Base-by-base conservation (phyloP, 2,113 vertebrate genomes). In the Collichthys lucidus region DNA sequence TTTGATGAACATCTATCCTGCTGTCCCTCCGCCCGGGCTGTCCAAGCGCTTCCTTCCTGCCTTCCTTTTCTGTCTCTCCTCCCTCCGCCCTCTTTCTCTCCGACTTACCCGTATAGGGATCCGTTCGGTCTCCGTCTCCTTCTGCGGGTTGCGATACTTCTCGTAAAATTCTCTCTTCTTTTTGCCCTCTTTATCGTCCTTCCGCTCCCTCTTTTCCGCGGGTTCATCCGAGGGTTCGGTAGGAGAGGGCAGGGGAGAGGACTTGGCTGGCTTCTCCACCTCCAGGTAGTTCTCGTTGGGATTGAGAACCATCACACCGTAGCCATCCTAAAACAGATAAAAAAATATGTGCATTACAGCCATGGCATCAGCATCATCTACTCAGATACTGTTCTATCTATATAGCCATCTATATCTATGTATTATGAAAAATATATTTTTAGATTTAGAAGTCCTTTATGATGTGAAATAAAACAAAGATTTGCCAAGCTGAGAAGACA, bases 221-320 rank as follows among this genome's bases (percentile, higher is more conserved):
- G 98, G 98, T 93, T 99, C 98, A 80, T 97, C 98, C 17, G 93
- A 93, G 76, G 93, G 92, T 86, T 99, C 97, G 19, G 96, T 94
- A 47, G 96, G 94, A 77, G 96, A 95, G 47, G 82, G 91, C 35
- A 95, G 94, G 64, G 94, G 83, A 44, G 84, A 83, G 40, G 72
- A 89, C 75, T 89, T 93, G 83, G 95, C 95, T 31, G 94, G 94
- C 92, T 97, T 98, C 93, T 98, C 98, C 89, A 99, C 94, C 94
- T 99, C 97, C 91, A 98, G 96, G 94, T 96, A 97, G 95, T 99
- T 99, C 95, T 98, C 97, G 79, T 99, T 99, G 89, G 98, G 97
- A 95, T 99, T 99, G 91, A 99, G 94, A 77, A 99, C 97, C 91
- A 99, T 97, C 88, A 99, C 97, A 70, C 97, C 96, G 77, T 97